Base-by-base conservation (phyloP, 2,797 vertebrate genomes). In the Aulostomus chinensis region DNA sequence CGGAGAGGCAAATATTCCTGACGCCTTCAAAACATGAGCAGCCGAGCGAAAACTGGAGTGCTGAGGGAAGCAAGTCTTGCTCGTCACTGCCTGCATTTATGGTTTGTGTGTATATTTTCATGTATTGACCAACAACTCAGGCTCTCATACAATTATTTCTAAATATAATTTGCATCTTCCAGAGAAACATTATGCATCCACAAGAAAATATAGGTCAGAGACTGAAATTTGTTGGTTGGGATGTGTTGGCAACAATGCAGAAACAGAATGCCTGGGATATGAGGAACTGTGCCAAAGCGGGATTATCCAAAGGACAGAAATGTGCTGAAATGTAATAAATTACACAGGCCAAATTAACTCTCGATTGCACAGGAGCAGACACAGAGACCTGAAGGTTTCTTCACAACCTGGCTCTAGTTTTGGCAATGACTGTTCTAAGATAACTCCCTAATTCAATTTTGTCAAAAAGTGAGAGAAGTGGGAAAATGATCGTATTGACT, bases 71-170 rank as follows among this genome's bases (percentile, higher is more conserved):
- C 75, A 78, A 47, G 64, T 50, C 58, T 49, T 40, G 37, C 48
- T 40, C 54, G 46, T 46, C 16, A 48, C 75, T 79, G 81, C 69
- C 58, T 74, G 58, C 75, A 40, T 79, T 77, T 57, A 76, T 67
- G 63, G 60, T 69, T 67, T 56, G 66, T 55, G 69, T 80, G 68
- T 68, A 78, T 68, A 73, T 77, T 80, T 81, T 62, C 66, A 64
- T 56, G 52, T 68, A 70, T 17, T 71, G 78, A 79, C 75, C 68
- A 76, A 83, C 68, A 84, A 85, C 86, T 79, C 66, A 79, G 57
- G 54, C 47, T 25, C 45, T 39, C 26, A 32, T 25, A 55, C 66
- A 46, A 58, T 53, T 43, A 63, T 47, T 73, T 61, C 15, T 28
- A 34, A 66, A 69, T 52, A 72, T 51, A 47, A 28, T 57, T 61